These are phyloP conservation scores for Caenorhabditis elegans DNA, from an alignment of 1,140 invertebrate species.

Conservation along the genomic window DNA sequence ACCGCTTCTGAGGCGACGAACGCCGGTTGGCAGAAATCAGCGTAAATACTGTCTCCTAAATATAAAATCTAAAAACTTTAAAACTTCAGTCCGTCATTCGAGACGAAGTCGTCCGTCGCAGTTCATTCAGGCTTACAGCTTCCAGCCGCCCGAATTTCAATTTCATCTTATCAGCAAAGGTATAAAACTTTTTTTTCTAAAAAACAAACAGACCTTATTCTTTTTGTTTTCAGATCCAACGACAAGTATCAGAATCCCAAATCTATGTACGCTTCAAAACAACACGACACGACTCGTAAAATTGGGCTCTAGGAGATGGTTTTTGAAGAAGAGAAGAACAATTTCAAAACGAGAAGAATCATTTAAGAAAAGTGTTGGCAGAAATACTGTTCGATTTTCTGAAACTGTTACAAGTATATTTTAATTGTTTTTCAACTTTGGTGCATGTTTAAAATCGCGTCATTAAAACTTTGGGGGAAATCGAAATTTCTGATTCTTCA, in stretches of 20 bases:
- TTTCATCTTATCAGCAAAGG: conserved; percentile 33
- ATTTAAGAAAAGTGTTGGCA: neutral
- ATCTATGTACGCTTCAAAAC: neutral
- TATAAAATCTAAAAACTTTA: neutral
- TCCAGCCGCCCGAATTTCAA: conserved; percentile 17
- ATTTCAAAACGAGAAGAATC: conserved; percentile 6
- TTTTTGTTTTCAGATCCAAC: neutral
- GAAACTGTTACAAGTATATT: conserved; percentile 37
- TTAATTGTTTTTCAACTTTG: neutral
- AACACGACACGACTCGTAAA: conserved; percentile 27
- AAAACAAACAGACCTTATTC: neutral
- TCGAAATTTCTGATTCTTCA: neutral
- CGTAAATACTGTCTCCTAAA: neutral
- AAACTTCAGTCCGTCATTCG: neutral
- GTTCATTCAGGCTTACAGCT: conserved; percentile 24
- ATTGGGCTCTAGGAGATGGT: conserved; percentile 35
- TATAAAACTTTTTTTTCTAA: neutral
- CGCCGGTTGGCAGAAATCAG: conserved; percentile 13
- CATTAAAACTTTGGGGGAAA: too few species aligned
- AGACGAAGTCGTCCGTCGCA: neutral
- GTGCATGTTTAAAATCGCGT: too few species aligned
- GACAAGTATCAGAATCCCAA: conserved; percentile 32
- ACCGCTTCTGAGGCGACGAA: conserved; percentile 11
- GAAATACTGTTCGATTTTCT: conserved; percentile 19
- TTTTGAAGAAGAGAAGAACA: conserved; percentile 5